These are phyloP conservation scores for Polyodon spathula DNA, from an alignment of 2,113 vertebrate species.

Conservation along the genomic window DNA sequence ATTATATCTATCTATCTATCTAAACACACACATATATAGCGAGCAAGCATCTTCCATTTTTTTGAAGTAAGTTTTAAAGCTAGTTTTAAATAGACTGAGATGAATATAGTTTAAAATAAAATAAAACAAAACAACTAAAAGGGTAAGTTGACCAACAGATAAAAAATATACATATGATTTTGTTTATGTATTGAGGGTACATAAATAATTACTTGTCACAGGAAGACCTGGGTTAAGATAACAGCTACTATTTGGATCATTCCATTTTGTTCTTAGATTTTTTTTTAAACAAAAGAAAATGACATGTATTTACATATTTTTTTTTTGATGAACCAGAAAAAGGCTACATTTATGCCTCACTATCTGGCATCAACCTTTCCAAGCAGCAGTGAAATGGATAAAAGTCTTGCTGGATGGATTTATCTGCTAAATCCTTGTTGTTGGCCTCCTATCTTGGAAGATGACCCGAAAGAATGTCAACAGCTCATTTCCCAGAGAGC, in stretches of 20 bases:
- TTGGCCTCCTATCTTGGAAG: constrained; percentile 69
- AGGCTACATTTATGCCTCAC: constrained; percentile 54
- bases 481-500: constrained; percentile 79
- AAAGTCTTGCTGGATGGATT: constrained; percentile 68
- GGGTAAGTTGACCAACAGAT: not conserved
- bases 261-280: not conserved
- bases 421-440: constrained; percentile 78
- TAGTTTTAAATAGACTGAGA: too few relatives aligned
- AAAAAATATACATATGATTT: constrained; percentile 10
- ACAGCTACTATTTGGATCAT: not conserved
- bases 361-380: constrained; percentile 59
- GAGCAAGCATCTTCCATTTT: too few relatives aligned
- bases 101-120: too few relatives aligned
- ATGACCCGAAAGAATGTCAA: constrained; percentile 87
- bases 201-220: not conserved
- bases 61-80: too few relatives aligned
- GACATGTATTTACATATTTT: not conserved
- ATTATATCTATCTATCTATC: not conserved
- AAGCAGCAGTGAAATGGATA: constrained; percentile 65
- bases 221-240: not conserved
- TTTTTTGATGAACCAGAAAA: constrained; percentile 27
- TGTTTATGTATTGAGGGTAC: not conserved
- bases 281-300: not conserved
- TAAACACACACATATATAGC: not conserved
- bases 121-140: too few relatives aligned